phyloP scores from a whole-genome alignment of 2,797 vertebrate genomes.

The Eupleurogrammus muticus region DNA sequence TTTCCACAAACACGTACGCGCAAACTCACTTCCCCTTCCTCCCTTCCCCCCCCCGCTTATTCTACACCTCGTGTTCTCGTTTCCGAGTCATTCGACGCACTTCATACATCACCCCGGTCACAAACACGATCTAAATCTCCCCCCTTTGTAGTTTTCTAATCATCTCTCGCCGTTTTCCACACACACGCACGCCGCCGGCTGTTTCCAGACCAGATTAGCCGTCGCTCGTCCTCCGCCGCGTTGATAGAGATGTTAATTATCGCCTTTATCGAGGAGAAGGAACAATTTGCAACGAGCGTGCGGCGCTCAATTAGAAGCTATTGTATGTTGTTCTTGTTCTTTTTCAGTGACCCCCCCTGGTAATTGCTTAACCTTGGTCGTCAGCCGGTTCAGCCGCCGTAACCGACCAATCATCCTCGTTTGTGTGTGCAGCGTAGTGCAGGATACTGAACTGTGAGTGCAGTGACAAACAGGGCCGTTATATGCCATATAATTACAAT shows the following conservation, averaged over 20 bases:
- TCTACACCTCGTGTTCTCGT: conserved; percentile 31
- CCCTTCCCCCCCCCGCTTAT: conserved; percentile 16
- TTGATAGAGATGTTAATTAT: conserved; percentile 67
- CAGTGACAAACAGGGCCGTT: conserved; percentile 22
- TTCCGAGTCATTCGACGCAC: conserved; percentile 43
- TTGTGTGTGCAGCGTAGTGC: background rate
- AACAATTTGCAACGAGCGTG: conserved; percentile 41
- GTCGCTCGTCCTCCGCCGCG: conserved; percentile 45
- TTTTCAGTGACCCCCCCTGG: conserved; percentile 32
- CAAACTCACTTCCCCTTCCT: conserved; percentile 16
- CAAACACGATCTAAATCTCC: conserved; percentile 68
- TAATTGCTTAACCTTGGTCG: conserved; percentile 53
- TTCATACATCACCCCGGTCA: conserved; percentile 18
- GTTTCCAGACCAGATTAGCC: conserved; percentile 57
- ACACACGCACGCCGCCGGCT: conserved; percentile 42
- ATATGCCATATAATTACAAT: conserved; percentile 25
- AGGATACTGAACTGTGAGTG: conserved; percentile 8
- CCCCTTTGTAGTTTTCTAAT: conserved; percentile 68
- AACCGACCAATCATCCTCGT: conserved; percentile 11
- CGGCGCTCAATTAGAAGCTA: conserved; percentile 44
- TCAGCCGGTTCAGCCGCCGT: conserved; percentile 16
- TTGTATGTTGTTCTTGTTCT: background rate
- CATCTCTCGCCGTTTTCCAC: conserved; percentile 42
- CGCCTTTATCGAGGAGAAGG: conserved; percentile 38
- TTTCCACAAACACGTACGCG: conserved; percentile 42